Evolutionary conservation across 1,140 invertebrate species (phyloP), one percentile per base, ranked within the genome.

Genomic region (Aplysia californica): DNA sequence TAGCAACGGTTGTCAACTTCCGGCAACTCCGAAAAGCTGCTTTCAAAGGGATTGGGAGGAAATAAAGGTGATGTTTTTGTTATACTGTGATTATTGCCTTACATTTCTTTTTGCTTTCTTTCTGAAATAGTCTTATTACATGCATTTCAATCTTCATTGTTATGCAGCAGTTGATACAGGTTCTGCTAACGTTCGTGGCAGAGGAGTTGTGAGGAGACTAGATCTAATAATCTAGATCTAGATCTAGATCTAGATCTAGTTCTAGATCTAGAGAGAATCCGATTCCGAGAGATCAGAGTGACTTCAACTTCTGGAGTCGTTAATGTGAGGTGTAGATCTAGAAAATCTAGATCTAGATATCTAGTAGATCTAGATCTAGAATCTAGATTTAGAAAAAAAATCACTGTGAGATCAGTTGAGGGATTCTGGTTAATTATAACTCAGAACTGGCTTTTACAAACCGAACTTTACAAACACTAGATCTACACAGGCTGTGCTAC

Each of bases 1-100:
- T 61, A 61, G 58, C 58, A 61, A 61, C 58, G 20, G 10, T 61
- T 61, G 58, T 61, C 58, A 61, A 61, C 58, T 61, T 61, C 58
- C 58, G 58, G 18, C 44, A n/a, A 15, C 44, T 50, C 44, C n/a
- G 44, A 15, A 50, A 15, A 50, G 10, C n/a, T 50, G 44, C n/a
- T n/a, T n/a, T n/a, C n/a, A n/a, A n/a, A n/a, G n/a, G n/a, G n/a
- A n/a, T n/a, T n/a, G n/a, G n/a, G n/a, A n/a, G n/a, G n/a, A n/a
- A n/a, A n/a, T n/a, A n/a, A n/a, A n/a, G n/a, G n/a, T n/a, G n/a
- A n/a, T n/a, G n/a, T n/a, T n/a, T n/a, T n/a, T n/a, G n/a, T n/a
- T n/a, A n/a, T n/a, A n/a, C n/a, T n/a, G n/a, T n/a, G n/a, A n/a
- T n/a, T n/a, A n/a, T n/a, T n/a, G n/a, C n/a, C n/a, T n/a, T n/a